These are phyloP conservation scores for Myzus persicae DNA, from an alignment of 1,140 invertebrate genomes.

Conservation along the genomic window DNA sequence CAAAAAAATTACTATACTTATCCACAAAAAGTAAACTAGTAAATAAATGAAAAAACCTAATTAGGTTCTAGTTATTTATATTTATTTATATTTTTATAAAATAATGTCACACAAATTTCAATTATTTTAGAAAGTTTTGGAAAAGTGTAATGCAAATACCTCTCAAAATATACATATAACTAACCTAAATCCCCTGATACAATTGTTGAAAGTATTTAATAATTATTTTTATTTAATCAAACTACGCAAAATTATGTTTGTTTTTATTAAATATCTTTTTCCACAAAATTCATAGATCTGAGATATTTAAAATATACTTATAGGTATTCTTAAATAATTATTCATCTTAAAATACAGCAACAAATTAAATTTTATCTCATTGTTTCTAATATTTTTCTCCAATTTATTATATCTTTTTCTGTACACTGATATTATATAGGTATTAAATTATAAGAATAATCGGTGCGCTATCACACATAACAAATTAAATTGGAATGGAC, in stretches of 20 bases:
- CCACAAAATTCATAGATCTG: neutral
- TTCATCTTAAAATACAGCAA: neutral
- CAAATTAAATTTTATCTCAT: neutral
- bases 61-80: neutral
- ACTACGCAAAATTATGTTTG: neutral
- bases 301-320: neutral
- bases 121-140: neutral
- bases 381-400: neutral
- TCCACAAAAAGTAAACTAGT: neutral
- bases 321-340: neutral
- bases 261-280: neutral
- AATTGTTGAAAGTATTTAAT: neutral
- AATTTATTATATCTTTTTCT: neutral
- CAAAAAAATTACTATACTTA: neutral
- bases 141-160: neutral
- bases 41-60: neutral
- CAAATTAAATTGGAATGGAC: neutral
- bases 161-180: neutral
- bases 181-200: neutral
- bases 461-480: neutral
- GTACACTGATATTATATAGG: neutral
- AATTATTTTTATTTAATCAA: neutral
- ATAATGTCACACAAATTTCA: neutral
- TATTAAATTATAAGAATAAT: neutral
- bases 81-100: neutral